A percentile compares a stretch with the other conserved stretches of the same genome.
Evolutionary conservation across 2,888 invertebrate genomes (phyloP).

Genomic region (Agrochola lota): DNA sequence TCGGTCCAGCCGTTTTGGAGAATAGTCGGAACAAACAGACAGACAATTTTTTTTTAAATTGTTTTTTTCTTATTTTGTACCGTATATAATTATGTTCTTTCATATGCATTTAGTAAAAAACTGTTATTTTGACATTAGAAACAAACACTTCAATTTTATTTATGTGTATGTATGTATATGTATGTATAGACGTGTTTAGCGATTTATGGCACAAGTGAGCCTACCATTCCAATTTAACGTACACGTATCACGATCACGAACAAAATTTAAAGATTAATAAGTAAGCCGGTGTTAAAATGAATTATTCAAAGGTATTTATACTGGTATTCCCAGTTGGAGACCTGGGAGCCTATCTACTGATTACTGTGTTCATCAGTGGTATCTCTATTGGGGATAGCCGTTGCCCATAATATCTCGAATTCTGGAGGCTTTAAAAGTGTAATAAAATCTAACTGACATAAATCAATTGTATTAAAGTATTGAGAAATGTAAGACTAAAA

Average conservation of each 20-base stretch:
- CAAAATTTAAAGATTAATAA: slow-evolving; percentile 10
- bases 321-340: slow-evolving; percentile 21
- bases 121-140: too few species aligned
- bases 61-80: too few species aligned
- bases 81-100: too few species aligned
- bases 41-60: too few species aligned
- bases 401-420: not conserved
- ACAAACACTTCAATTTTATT: too few species aligned
- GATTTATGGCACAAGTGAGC: too few species aligned
- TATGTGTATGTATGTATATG: too few species aligned
- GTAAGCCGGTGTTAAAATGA: slow-evolving; percentile 30
- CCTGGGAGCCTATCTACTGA: slow-evolving; percentile 32
- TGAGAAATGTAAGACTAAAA: not conserved
- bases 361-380: slow-evolving; percentile 41
- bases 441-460: not conserved
- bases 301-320: slow-evolving; percentile 30
- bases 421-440: not conserved
- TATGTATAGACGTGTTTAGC: too few species aligned
- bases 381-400: slow-evolving; percentile 2
- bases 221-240: too few species aligned
- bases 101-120: too few species aligned
- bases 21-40: too few species aligned
- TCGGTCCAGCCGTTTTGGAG: too few species aligned
- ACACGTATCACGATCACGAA: not conserved
- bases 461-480: not conserved